Percentiles rank a stretch among this genome's conserved stretches.
Evolutionary conservation across 23 tunicate species (phyloP).

Genomic region (Aplidium turbinatum): DNA sequence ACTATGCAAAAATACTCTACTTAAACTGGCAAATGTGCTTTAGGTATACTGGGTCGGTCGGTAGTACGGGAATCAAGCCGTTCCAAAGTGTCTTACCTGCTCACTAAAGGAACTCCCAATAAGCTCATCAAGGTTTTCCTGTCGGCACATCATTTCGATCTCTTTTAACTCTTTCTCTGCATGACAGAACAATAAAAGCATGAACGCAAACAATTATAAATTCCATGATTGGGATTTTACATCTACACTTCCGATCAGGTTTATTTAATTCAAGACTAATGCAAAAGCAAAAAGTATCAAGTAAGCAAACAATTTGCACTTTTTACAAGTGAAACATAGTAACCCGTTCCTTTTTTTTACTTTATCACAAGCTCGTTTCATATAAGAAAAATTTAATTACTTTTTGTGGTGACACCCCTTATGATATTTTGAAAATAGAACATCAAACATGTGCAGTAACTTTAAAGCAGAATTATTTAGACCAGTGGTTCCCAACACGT

Average conservation of each 20-base stretch:
- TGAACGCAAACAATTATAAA: not conserved
- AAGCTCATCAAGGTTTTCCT: slow-evolving; percentile 64
- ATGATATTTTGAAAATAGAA: no score
- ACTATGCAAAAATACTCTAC: not conserved
- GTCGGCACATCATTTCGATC: slow-evolving; percentile 58
- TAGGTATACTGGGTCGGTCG: no score
- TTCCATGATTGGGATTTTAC: not conserved
- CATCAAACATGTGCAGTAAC: no score
- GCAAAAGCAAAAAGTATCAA: not conserved
- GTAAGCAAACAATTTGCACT: no score
- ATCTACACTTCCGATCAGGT: not conserved
- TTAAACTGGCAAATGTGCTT: not conserved
- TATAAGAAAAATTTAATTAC: no score
- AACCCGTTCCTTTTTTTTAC: no score
- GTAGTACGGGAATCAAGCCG: no score
- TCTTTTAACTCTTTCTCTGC: slow-evolving; percentile 45
- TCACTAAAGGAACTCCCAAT: slow-evolving; percentile 66
- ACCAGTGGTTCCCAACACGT: no score
- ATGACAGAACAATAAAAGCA: not conserved
- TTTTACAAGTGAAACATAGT: no score
- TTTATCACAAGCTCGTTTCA: no score
- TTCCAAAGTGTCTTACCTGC: slow-evolving; percentile 50
- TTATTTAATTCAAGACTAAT: not conserved
- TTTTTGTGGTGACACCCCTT: no score
- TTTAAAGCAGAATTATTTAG: no score